These are phyloP conservation scores for Halichoerus grypus DNA, from an alignment of 2,113 vertebrate genomes.

Conservation along the genomic window DNA sequence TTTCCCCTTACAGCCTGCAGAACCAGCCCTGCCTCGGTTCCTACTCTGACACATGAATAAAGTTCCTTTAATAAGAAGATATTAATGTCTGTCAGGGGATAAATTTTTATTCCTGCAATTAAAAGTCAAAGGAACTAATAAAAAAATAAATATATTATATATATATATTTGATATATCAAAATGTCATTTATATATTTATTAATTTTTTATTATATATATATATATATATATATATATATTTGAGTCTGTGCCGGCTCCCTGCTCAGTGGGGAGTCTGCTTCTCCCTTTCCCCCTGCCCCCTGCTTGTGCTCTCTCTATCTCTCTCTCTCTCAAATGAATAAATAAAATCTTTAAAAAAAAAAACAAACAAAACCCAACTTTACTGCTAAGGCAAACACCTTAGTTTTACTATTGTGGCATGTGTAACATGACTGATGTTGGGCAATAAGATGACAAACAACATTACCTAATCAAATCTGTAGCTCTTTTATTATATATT, in stretches of 20 bases:
- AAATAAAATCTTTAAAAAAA: neutral
- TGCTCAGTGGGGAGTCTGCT: neutral
- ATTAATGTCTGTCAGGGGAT: neutral
- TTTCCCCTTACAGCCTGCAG: neutral
- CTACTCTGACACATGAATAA: neutral
- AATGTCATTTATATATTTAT: too few species aligned
- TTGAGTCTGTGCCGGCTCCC: too few species aligned
- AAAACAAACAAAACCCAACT: neutral
- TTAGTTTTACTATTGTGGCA: neutral
- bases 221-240: neutral
- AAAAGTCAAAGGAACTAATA: neutral
- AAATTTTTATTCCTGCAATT: neutral
- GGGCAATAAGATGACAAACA: neutral
- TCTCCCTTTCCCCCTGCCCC: too few species aligned
- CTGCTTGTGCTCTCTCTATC: neutral
- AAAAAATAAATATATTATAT: neutral
- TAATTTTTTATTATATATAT: neutral
- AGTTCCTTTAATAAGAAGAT: neutral
- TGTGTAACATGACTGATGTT: neutral
- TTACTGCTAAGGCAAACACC: neutral
- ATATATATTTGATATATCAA: too few species aligned
- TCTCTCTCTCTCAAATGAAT: neutral
- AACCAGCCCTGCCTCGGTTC: neutral
- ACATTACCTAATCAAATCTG: neutral
- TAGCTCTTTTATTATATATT: neutral